Percentiles rank a stretch among this genome's conserved stretches.
Evolutionary conservation across 2,797 vertebrate species (phyloP).

Genomic region (Sandelia bainsii): DNA sequence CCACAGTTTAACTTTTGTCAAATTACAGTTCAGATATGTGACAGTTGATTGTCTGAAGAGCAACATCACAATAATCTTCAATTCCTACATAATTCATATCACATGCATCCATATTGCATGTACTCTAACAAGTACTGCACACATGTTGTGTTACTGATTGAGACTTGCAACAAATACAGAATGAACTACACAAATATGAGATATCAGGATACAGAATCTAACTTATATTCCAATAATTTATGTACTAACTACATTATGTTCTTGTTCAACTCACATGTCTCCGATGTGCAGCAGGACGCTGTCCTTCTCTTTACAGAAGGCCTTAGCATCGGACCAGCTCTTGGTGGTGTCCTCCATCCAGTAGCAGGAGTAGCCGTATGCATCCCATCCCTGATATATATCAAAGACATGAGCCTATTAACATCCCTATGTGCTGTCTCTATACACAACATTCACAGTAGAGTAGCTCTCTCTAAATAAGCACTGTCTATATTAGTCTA

Average conservation of each 20-base stretch:
- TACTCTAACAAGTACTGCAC: too few relatives aligned
- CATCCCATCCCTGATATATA: constrained; percentile 82
- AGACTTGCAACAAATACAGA: too few relatives aligned
- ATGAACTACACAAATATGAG: too few relatives aligned
- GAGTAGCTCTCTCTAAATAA: not conserved
- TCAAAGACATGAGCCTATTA: not conserved
- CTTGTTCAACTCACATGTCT: constrained; percentile 80
- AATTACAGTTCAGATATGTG: not conserved
- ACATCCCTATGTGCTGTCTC: too few relatives aligned
- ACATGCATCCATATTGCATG: too few relatives aligned
- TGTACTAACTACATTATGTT: not conserved
- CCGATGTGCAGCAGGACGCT: constrained; percentile 80
- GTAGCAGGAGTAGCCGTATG: constrained; percentile 84
- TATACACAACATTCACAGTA: not conserved
- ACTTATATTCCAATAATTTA: not conserved
- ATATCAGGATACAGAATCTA: too few relatives aligned
- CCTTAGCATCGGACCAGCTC: constrained; percentile 81
- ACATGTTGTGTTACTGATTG: too few relatives aligned
- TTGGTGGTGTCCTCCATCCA: constrained; percentile 80
- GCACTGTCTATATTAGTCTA: not conserved
- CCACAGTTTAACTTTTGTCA: not conserved
- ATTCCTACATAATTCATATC: too few relatives aligned
- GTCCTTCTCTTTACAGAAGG: constrained; percentile 73
- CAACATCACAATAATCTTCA: not conserved
- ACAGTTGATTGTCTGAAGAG: too few relatives aligned